Base-by-base conservation (phyloP, 2,888 invertebrate genomes). In the Laothoe populi region DNA sequence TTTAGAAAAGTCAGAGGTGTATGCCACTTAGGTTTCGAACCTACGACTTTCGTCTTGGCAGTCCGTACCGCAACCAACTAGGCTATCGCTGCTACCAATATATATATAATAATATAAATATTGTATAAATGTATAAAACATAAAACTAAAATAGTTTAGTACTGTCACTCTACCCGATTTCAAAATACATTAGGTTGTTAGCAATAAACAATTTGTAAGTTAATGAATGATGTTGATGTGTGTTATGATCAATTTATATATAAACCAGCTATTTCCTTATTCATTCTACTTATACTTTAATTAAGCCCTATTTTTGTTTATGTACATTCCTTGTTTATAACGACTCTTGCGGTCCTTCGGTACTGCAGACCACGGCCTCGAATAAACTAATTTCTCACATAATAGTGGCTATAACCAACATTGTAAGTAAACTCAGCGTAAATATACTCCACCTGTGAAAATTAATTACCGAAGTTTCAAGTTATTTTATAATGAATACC, bases 341-440 rank as follows among this genome's bases (percentile, higher is more conserved):
- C 53, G 19, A 31, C 19, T 11, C 31, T 53, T 53, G 53, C 31
- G 53, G 53, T 53, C 53, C 53, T 53, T 53, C 31, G 53, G 11
- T 19, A 53, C 53, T 21, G 35, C 49, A 31, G 53, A 53, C 31
- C 35, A 53, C 19, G 53, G 10, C 13, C 35, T 21, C 53, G 53
- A 53, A 35, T 53, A 53, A 53, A 53, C 35, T 53, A 53, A 53
- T 53, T 53, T 53, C 53, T 53, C 35, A 53, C 35, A 35, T 53
- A 53, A 53, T 35, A 53, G 53, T 35, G 31, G 53, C 19, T 21
- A 35, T 19, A 35, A 24, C 31, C 35, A 53, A 19, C 31, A 19
- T 53, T 53, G 53, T 53, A 31, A 53, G 53, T 53, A 35, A 53
- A 35, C 10, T 53, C 19, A 10, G 35, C 3, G 19, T 53, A 19